phyloP scores from a whole-genome alignment of 2,888 invertebrate genomes.

The Netelia inedita region DNA sequence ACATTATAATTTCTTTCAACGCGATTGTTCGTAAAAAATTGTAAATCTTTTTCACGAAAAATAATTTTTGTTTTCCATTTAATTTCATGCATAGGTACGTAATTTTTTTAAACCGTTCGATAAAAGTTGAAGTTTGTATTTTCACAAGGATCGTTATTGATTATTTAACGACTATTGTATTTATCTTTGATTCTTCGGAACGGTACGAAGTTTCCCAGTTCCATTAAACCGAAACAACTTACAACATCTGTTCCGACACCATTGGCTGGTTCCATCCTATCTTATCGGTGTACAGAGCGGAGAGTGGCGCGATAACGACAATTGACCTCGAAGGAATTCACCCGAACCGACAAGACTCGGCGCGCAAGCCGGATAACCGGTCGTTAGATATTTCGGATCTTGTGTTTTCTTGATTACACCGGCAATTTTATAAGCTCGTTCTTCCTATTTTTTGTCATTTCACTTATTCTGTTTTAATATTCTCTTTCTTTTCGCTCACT shows the following conservation, averaged over 20 bases:
- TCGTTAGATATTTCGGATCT: slow-evolving; percentile 44
- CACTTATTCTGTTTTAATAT: background rate
- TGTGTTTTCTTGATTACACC: slow-evolving; percentile 61
- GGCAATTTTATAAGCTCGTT: slow-evolving; percentile 59
- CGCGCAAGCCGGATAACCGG: slow-evolving; percentile 21
- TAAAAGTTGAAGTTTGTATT: no score
- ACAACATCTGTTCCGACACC: slow-evolving; percentile 70
- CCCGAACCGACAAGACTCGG: background rate
- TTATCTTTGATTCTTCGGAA: background rate
- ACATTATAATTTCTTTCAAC: no score
- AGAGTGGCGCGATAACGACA: slow-evolving; percentile 53
- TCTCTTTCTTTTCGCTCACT: slow-evolving; percentile 48
- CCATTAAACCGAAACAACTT: background rate
- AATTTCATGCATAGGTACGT: background rate
- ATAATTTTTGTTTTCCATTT: background rate
- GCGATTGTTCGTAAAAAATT: no score
- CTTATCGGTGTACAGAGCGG: slow-evolving; percentile 67
- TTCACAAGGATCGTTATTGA: no score
- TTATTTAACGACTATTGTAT: no score
- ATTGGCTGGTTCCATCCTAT: slow-evolving; percentile 57
- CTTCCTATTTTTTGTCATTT: slow-evolving; percentile 15
- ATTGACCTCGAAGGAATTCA: slow-evolving; percentile 32
- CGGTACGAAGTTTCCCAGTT: background rate
- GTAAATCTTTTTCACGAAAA: no score
- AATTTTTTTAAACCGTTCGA: no score